Base-by-base conservation (phyloP, 2,797 vertebrate genomes). In the Cossypha caffra region DNA sequence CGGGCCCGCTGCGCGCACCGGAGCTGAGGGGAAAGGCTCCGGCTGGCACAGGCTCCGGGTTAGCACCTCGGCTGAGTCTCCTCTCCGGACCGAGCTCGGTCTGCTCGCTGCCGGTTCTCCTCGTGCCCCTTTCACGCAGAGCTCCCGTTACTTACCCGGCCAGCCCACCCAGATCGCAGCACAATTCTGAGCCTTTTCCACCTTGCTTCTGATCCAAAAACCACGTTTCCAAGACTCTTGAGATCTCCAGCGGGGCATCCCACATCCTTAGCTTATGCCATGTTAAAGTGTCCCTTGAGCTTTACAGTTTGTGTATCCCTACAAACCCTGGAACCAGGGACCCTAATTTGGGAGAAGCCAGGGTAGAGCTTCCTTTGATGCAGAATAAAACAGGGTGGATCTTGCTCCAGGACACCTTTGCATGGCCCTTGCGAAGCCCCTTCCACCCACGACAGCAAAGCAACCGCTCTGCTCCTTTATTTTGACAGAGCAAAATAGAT, bases 41-140 rank as follows among this genome's bases (percentile, higher is more conserved):
- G 26, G 47, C 33, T 4, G n/a, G 7, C 62, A 2, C 26, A 0
- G 77, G 7, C 20, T 16, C 42, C 9, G 0, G 68, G 0, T 2
- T 38, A 2, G 2, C 13, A 1, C 33, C 31, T 5, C 3, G 0
- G 1, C 7, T 3, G 14, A 3, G 4, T 3, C 23, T 21, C 7
- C 18, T 20, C 13, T 13, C 17, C 10, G 11, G 29, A 0, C 2
- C 25, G 1, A 20, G 29, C 33, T 11, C 9, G 9, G 5, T 47
- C 3, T 54, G 25, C 7, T 25, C 72, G 0, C 17, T 25, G 40
- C 26, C 16, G 9, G 11, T 26, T 21, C 33, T 40, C 8, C 8
- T 1, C 11, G 43, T 28, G 18, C 8, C 45, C 35, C 4, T 28
- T 61, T n/a, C 31, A 3, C 21, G 5, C 35, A 4, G 31, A 42